These are phyloP conservation scores for Lagria hirta DNA, from an alignment of 2,888 invertebrate species.

Conservation along the genomic window DNA sequence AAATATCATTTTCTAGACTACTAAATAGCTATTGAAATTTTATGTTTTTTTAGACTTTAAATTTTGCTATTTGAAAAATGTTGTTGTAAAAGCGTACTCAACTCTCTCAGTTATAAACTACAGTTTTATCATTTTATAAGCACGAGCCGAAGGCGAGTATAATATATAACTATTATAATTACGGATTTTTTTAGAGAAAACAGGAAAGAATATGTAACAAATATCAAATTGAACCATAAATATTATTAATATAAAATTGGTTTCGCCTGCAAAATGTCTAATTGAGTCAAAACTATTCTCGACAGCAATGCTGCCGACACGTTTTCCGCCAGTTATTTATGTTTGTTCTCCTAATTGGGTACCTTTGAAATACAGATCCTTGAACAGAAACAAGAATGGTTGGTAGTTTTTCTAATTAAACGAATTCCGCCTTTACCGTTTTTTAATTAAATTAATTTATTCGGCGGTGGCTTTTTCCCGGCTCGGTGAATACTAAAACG, in stretches of 20 bases:
- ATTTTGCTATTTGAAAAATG: no score
- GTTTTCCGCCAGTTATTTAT: constrained; percentile 17
- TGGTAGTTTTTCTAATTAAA: constrained; percentile 15
- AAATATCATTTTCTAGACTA: no score
- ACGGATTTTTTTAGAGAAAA: no score
- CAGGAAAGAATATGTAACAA: no score
- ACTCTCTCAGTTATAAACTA: no score
- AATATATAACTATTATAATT: no score
- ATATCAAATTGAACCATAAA: constrained; percentile 12
- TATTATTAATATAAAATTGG: constrained; percentile 23
- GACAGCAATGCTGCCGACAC: constrained; percentile 9
- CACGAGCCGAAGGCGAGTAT: no score
- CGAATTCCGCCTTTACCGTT: constrained; percentile 5
- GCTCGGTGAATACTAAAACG: constrained; percentile 4
- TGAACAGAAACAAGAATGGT: neutral
- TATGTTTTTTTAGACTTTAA: no score
- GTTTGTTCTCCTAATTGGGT: constrained; percentile 19
- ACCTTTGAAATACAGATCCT: constrained; percentile 9
- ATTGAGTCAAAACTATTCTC: constrained; percentile 22
- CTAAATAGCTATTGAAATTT: no score
- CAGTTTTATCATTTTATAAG: no score
- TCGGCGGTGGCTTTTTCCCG: constrained; percentile 12
- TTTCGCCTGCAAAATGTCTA: constrained; percentile 20
- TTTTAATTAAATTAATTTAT: constrained; percentile 20
- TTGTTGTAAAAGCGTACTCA: no score